Evolutionary conservation across 2,113 vertebrate genomes (phyloP).

Genomic region (Mystacornis crossleyi): DNA sequence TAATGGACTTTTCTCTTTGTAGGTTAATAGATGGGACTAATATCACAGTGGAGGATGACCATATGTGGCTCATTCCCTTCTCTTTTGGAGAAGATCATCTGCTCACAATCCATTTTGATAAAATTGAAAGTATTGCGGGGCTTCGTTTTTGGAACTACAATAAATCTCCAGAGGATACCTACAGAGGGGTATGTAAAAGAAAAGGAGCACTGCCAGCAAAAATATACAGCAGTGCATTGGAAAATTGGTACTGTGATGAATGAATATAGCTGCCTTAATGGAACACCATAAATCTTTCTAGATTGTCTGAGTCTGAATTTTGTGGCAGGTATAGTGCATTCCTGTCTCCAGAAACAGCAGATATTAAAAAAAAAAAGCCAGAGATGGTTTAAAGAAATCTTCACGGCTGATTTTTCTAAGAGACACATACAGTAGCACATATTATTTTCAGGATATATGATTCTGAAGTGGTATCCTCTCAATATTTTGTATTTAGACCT

Average conservation of each 20-base stretch:
- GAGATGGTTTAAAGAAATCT: constrained; percentile 36
- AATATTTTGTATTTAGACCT: neutral
- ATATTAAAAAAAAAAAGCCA: neutral
- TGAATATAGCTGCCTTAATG: constrained; percentile 64
- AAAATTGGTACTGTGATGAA: constrained; percentile 69
- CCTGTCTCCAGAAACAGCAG: constrained; percentile 50
- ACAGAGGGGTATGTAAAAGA: constrained; percentile 89
- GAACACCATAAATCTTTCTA: constrained; percentile 73
- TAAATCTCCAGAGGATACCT: constrained; percentile 96
- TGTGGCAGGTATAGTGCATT: constrained; percentile 30
- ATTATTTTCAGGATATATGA: constrained; percentile 13
- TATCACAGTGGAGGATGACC: constrained; percentile 88
- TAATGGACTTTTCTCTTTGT: constrained; percentile 56
- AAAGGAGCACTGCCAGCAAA: constrained; percentile 56
- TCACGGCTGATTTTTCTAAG: constrained; percentile 50
- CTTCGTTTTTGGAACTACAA: constrained; percentile 99
- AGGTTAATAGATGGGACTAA: constrained; percentile 93
- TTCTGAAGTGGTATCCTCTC: neutral
- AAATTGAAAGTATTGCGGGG: constrained; percentile 84
- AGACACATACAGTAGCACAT: constrained; percentile 12
- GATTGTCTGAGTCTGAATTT: constrained; percentile 62
- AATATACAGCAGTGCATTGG: constrained; percentile 57
- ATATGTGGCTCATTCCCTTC: constrained; percentile 98
- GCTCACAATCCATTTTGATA: constrained; percentile 82
- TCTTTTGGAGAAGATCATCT: constrained; percentile 83